phyloP scores from a whole-genome alignment of 1,140 invertebrate genomes.

The Subanguina moxae region DNA sequence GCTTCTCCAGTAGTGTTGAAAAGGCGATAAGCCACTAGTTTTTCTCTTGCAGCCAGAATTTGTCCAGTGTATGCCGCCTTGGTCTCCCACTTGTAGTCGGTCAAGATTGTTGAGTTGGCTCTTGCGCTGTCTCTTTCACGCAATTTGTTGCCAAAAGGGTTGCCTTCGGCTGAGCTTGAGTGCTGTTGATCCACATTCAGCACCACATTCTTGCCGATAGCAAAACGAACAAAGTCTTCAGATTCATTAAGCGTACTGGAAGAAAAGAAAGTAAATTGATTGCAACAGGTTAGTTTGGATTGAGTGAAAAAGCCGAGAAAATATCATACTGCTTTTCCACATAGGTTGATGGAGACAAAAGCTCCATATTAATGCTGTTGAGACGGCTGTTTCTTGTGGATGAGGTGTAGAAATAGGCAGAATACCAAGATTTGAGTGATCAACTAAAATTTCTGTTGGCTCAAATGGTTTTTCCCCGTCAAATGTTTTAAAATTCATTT shows the following conservation, averaged over 20 bases:
- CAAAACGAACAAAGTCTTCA: slow-evolving; percentile 27
- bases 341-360: slow-evolving; percentile 22
- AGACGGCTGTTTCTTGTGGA: not conserved
- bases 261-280: not conserved
- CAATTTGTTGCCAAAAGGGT: not conserved
- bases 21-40: slow-evolving; percentile 38
- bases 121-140: slow-evolving; percentile 28
- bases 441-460: too few species aligned
- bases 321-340: slow-evolving; percentile 26
- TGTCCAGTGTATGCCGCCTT: slow-evolving; percentile 37
- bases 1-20: slow-evolving; percentile 43
- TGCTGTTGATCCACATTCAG: slow-evolving; percentile 22
- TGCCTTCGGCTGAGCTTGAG: not conserved
- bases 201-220: slow-evolving; percentile 25
- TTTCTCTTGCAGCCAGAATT: slow-evolving; percentile 32
- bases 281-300: not conserved
- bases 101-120: slow-evolving; percentile 14
- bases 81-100: slow-evolving; percentile 40
- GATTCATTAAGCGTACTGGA: slow-evolving; percentile 10
- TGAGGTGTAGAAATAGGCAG: not conserved
- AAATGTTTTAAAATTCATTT: too few species aligned
- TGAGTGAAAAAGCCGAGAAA: not conserved
- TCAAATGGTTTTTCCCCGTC: too few species aligned
- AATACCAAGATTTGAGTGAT: too few species aligned
- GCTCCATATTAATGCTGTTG: not conserved